Percentiles rank a stretch among this genome's conserved stretches.
Conservation (phyloP, 2,888 invertebrate species). For the Pedicia rivosa region DNA sequence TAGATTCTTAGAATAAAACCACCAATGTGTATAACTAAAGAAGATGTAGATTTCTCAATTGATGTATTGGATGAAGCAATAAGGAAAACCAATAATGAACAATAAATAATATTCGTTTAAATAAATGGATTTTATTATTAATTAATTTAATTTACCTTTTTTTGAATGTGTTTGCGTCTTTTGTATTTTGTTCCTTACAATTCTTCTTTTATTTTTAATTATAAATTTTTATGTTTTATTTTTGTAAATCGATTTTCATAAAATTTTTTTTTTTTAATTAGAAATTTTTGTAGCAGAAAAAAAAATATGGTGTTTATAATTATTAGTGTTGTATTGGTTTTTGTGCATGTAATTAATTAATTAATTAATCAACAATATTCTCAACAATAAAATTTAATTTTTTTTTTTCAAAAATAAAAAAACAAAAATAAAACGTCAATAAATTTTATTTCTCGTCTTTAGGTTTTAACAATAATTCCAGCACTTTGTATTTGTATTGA, state of each 20-base stretch:
- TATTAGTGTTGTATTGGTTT: too few species aligned
- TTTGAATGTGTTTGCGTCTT: too few species aligned
- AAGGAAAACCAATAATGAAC: slow-evolving; percentile 17
- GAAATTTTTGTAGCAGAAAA: too few species aligned
- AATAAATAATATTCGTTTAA: neutral
- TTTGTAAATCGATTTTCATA: too few species aligned
- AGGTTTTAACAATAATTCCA: neutral
- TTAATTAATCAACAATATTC: too few species aligned
- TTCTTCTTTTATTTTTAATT: neutral
- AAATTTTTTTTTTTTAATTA: too few species aligned
- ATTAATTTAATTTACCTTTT: too few species aligned
- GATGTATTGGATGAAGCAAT: slow-evolving; percentile 42
- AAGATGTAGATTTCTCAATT: slow-evolving; percentile 64
- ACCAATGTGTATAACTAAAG: slow-evolving; percentile 81
- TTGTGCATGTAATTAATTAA: too few species aligned
- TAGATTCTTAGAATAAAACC: slow-evolving; percentile 86
- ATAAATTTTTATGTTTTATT: neutral
- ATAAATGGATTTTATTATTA: neutral
- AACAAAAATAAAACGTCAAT: too few species aligned
- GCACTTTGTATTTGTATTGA: neutral
- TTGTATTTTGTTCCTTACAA: too few species aligned
- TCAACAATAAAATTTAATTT: neutral
- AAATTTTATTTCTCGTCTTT: neutral
- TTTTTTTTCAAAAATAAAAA: neutral
- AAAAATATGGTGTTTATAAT: too few species aligned